phyloP scores from a whole-genome alignment of 2,113 vertebrate species.

The Agapornis roseicollis region DNA sequence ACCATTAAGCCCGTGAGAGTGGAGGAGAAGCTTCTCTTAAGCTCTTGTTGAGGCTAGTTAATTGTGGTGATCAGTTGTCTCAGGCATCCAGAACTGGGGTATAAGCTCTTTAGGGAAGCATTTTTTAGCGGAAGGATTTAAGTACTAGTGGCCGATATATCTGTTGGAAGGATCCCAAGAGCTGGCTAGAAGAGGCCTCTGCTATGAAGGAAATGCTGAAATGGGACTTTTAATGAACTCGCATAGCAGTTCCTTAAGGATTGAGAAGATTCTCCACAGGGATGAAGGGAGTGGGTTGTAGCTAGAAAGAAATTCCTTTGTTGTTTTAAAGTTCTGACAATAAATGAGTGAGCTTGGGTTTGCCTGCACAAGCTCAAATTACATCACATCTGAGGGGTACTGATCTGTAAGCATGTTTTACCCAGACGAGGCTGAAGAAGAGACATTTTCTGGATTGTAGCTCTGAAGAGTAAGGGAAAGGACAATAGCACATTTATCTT shows the following conservation, averaged over 20 bases:
- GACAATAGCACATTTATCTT: rapidly evolving
- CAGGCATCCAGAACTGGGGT: background rate
- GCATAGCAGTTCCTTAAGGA: slow-evolving; percentile 6
- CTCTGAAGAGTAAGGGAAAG: background rate
- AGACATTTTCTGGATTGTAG: background rate
- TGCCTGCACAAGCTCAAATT: background rate
- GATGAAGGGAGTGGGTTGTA: background rate
- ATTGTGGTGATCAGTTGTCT: background rate
- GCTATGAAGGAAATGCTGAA: slow-evolving; percentile 52
- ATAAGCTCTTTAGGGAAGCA: slow-evolving; percentile 35
- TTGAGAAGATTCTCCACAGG: background rate
- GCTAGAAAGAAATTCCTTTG: slow-evolving; percentile 7
- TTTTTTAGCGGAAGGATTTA: slow-evolving; percentile 45
- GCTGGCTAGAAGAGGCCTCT: slow-evolving; percentile 46
- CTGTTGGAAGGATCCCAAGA: slow-evolving; percentile 50
- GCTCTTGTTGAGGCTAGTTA: background rate
- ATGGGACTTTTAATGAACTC: slow-evolving; percentile 44
- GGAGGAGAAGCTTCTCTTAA: background rate
- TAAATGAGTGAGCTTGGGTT: background rate
- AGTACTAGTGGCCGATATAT: slow-evolving; percentile 31
- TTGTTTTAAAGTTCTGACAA: background rate
- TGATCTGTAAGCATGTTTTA: rapidly evolving
- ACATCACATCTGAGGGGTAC: background rate
- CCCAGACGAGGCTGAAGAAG: background rate
- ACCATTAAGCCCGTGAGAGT: background rate